These are phyloP conservation scores for Drosophila niveifrons DNA, from an alignment of 2,888 invertebrate genomes.

Conservation along the genomic window DNA sequence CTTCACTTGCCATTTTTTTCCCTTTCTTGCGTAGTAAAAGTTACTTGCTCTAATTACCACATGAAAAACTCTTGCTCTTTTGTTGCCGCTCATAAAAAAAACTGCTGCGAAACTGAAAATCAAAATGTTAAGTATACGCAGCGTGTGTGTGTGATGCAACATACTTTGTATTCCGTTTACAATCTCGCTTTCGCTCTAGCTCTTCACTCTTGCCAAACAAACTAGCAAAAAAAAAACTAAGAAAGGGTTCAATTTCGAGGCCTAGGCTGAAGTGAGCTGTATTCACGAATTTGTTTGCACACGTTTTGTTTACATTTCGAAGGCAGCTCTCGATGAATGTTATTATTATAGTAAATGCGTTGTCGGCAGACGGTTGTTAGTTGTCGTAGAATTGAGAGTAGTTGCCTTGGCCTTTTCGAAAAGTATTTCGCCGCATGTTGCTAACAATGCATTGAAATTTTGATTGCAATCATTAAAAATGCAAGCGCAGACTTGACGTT, in stretches of 20 bases:
- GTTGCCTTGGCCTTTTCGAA: slow-evolving; percentile 52
- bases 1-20: neutral
- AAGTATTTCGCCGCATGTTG: slow-evolving; percentile 42
- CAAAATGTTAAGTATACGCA: slow-evolving; percentile 57
- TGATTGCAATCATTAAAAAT: slow-evolving; percentile 78
- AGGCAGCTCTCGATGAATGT: slow-evolving; percentile 16
- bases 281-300: slow-evolving; percentile 10
- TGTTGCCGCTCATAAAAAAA: slow-evolving; percentile 55
- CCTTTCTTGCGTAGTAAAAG: slow-evolving; percentile 14
- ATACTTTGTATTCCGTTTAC: slow-evolving; percentile 25
- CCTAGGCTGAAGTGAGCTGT: neutral
- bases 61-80: slow-evolving; percentile 51
- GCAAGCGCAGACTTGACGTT: slow-evolving; percentile 63
- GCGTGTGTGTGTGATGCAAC: slow-evolving; percentile 22
- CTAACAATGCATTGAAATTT: slow-evolving; percentile 75
- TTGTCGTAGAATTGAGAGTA: slow-evolving; percentile 2
- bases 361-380: slow-evolving; percentile 20
- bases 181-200: neutral
- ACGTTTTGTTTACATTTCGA: slow-evolving; percentile 20
- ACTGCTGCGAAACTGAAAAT: slow-evolving; percentile 56
- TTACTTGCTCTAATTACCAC: slow-evolving; percentile 62
- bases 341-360: slow-evolving; percentile 23
- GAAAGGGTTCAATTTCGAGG: neutral
- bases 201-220: too few relatives aligned
- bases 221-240: too few relatives aligned